Evolutionary conservation across 2,888 invertebrate species (phyloP).

Genomic region (Philonicus albiceps): DNA sequence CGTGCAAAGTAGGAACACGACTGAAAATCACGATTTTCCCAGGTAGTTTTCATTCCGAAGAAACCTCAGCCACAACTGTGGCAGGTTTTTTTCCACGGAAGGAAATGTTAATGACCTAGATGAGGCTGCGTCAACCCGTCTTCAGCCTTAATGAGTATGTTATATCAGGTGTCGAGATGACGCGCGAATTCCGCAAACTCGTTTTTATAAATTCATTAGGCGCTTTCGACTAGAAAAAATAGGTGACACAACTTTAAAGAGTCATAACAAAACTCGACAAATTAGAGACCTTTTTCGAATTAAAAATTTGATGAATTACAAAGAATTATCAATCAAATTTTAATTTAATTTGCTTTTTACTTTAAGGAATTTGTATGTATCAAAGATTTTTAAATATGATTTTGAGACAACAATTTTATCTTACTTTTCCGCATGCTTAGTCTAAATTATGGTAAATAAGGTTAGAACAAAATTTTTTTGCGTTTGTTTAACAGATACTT

Average conservation of each 20-base stretch:
- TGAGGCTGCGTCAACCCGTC: background rate
- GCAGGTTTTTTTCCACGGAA: background rate
- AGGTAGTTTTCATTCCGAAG: background rate
- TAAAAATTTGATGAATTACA: background rate
- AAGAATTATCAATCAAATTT: background rate
- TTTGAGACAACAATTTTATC: too few relatives aligned
- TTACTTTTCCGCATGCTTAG: too few relatives aligned
- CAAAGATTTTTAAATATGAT: too few relatives aligned
- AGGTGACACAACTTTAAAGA: background rate
- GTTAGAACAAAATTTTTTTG: too few relatives aligned
- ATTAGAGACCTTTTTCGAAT: background rate
- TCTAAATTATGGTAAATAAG: too few relatives aligned
- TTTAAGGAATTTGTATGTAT: too few relatives aligned
- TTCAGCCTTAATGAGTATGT: background rate
- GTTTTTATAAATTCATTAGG: constrained; percentile 15
- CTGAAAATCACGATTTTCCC: background rate
- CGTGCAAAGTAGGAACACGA: background rate
- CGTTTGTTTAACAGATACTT: too few relatives aligned
- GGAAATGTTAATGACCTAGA: constrained; percentile 30
- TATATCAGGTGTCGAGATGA: background rate
- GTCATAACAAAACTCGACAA: background rate
- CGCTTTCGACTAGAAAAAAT: background rate
- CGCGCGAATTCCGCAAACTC: background rate
- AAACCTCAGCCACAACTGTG: background rate
- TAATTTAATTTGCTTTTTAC: too few relatives aligned